phyloP scores from a whole-genome alignment of 2,888 invertebrate species.

The Anorthoa munda region DNA sequence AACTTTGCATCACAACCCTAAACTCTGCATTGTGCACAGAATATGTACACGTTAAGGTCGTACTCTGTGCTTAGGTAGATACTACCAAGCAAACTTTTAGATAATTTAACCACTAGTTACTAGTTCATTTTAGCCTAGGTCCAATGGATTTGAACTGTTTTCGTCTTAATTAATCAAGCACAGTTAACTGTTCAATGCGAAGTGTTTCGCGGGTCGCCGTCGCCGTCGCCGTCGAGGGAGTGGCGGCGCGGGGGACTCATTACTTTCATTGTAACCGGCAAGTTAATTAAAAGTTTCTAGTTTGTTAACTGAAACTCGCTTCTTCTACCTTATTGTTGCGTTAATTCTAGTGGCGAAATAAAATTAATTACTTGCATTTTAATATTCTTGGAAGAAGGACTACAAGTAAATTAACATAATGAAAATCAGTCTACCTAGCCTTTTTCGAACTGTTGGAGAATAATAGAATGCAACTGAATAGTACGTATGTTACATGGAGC shows the following conservation, averaged over 20 bases:
- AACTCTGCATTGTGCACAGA: background rate
- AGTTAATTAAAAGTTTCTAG: constrained; percentile 73
- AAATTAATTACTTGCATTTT: constrained; percentile 3
- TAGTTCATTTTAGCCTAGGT: background rate
- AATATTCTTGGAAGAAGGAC: background rate
- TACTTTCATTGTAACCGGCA: constrained; percentile 67
- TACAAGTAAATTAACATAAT: background rate
- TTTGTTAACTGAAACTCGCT: constrained; percentile 65
- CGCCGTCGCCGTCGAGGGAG: background rate
- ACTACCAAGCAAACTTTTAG: background rate
- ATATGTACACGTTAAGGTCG: background rate
- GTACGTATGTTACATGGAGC: no score
- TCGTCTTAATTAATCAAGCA: constrained; percentile 58
- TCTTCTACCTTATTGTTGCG: constrained; percentile 56
- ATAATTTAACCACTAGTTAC: background rate
- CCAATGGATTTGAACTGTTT: constrained; percentile 43
- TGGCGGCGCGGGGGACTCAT: constrained; percentile 48
- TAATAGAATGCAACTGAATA: no score
- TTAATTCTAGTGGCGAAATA: constrained; percentile 35
- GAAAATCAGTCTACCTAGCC: no score
- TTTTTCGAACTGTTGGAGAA: no score
- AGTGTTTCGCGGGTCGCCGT: constrained; percentile 46
- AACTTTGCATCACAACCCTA: background rate
- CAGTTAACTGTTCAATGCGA: constrained; percentile 59
- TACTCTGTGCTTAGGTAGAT: no score